Base-by-base conservation (phyloP, 1,140 invertebrate species). In the Megalonaias nervosa region DNA sequence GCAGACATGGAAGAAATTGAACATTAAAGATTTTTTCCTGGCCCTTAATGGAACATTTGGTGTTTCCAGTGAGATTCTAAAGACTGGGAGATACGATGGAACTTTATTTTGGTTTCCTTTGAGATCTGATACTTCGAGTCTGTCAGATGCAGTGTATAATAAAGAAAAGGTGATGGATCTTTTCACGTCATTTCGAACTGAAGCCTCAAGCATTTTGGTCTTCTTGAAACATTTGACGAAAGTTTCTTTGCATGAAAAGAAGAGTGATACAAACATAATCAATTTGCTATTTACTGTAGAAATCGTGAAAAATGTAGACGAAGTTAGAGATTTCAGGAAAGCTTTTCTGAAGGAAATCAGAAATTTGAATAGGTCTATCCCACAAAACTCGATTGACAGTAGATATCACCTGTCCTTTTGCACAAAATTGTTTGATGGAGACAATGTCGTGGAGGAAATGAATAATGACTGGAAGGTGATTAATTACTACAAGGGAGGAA, bases 101-200 rank as follows among this genome's bases (percentile, higher is more conserved):
- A 89, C 88, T 31, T 72, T 89, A 59, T 88, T 89, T 55, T 68
- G 88, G 60, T 84, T 89, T 69, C 87, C 88, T 21, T 77, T 89
- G n/a, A 78, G 88, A 66, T 85, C 79, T n/a, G 62, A 68, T 56
- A 2, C 12, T 38, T 81, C 76, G 3, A 48, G 62, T 23, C 66
- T 85, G 16, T 84, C 82, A n/a, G 72, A 74, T 55, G 81, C 67
- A 9, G 13, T 82, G 21, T 85, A 85, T 69, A 58, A 75, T 23
- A 66, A 76, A 66, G 61, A 79, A 19, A 84, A 83, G 59, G 73
- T 88, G 19, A 48, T 64, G 57, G 62, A 80, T 64, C 67, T 88
- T 0, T 85, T 86, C 17, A 59, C 72, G 1, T 67, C 74, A n/a
- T 82, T 86, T 56, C 69, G 74, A 21, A n/a, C 69, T 6, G 80